These are phyloP conservation scores for Xenentodon cancila DNA, from an alignment of 2,797 vertebrate genomes.

Conservation along the genomic window DNA sequence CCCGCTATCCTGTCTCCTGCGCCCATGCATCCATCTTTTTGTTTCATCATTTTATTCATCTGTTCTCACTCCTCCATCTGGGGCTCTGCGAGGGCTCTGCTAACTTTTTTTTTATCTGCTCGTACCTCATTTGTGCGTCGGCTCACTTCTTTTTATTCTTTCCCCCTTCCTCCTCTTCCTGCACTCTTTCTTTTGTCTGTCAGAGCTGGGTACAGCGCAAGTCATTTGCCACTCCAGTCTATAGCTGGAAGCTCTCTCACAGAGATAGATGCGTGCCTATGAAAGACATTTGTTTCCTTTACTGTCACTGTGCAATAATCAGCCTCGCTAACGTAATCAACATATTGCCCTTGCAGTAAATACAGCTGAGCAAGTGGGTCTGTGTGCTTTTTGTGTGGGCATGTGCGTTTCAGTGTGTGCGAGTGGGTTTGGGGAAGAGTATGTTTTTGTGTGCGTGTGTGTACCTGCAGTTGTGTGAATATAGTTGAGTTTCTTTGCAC, in stretches of 20 bases:
- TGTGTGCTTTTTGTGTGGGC: constrained; percentile 55
- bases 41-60: constrained; percentile 63
- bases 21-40: constrained; percentile 42
- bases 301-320: constrained; percentile 82
- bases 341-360: constrained; percentile 83
- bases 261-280: constrained; percentile 79
- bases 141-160: constrained; percentile 36
- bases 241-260: constrained; percentile 73
- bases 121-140: constrained; percentile 61
- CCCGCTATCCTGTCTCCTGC: constrained; percentile 25
- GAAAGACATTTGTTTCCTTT: constrained; percentile 83
- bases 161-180: constrained; percentile 53
- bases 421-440: constrained; percentile 10
- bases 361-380: constrained; percentile 83
- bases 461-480: constrained; percentile 47
- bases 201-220: constrained; percentile 60
- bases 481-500: constrained; percentile 16
- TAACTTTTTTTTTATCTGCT: constrained; percentile 52
- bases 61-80: constrained; percentile 65
- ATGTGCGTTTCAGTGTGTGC: constrained; percentile 27
- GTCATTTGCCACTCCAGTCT: constrained; percentile 70
- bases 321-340: constrained; percentile 83
- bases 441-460: constrained; percentile 26
- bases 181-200: constrained; percentile 62
- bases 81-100: constrained; percentile 50